These are phyloP conservation scores for Psophia crepitans DNA, from an alignment of 2,113 vertebrate species.

Conservation along the genomic window DNA sequence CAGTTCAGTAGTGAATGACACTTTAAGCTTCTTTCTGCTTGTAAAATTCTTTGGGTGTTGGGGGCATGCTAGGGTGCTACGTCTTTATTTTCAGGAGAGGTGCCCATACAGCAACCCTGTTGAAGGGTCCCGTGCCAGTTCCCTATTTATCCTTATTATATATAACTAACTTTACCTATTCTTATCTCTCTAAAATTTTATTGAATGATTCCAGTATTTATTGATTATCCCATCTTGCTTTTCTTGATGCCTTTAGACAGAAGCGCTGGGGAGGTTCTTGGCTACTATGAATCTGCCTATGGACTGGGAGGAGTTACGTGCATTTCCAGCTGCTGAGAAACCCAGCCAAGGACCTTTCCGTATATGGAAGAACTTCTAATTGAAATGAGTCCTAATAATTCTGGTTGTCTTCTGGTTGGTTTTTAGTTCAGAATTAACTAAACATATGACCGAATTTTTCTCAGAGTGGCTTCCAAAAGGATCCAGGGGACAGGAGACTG, in stretches of 20 bases:
- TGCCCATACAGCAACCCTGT: accelerated
- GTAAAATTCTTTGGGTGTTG: not conserved
- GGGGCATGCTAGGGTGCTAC: not conserved
- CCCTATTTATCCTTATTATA: not conserved
- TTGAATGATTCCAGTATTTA: not conserved
- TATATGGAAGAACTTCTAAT: not conserved
- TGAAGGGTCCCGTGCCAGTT: not conserved
- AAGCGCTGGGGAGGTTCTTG: not conserved
- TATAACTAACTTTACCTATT: not conserved
- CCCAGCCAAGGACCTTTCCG: not conserved
- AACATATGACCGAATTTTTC: not conserved
- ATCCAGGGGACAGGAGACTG: not conserved
- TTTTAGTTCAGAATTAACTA: conserved; percentile 18
- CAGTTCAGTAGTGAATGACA: not conserved
- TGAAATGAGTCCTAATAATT: not conserved
- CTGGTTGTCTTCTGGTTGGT: not conserved
- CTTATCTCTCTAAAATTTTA: not conserved
- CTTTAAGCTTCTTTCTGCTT: not conserved
- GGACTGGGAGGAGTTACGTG: not conserved
- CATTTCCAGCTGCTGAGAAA: not conserved
- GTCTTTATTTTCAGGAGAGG: not conserved
- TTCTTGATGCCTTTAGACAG: not conserved
- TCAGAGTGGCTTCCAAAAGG: conserved; percentile 3
- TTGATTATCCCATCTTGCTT: not conserved
- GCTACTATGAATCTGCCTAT: not conserved